Evolutionary conservation across 2,797 vertebrate genomes (phyloP), one percentile per base, ranked within the genome.

Genomic region (Takifugu ocellatus): DNA sequence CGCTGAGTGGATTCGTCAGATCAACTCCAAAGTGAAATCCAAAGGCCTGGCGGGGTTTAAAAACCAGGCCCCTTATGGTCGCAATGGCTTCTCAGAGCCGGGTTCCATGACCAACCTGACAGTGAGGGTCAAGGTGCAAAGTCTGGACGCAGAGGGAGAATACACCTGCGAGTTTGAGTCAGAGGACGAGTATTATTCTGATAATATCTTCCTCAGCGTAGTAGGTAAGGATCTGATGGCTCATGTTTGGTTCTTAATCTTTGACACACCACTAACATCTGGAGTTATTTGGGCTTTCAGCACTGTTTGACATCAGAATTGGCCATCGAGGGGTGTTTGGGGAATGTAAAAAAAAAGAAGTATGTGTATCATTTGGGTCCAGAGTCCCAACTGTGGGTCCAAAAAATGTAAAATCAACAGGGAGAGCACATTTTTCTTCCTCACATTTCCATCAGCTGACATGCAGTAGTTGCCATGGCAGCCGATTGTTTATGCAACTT

Each of bases 41-140:
- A 88, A 47, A 51, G 45, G 49, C 25, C 56, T 91, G 66, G 74
- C 72, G 0, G 82, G 83, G 5, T 85, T 79, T 67, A 0, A 0
- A 0, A 3, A 24, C 2, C 44, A 42, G 0, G 15, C 0, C 1
- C 0, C 49, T 0, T 87, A 75, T 11, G 26, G 1, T 2, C 56
- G 15, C 0, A 14, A 53, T 12, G 3, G 31, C 6, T 81, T 90
- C 60, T 81, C 76, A 6, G 0, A 4, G 0, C 90, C 90, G 0
- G 75, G 45, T 3, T 91, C 90, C 10, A 1, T 14, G 50, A 85
- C 72, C 67, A 91, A 92, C 80, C 87, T 91, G 66, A 90, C 91
- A 0, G 78, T 90, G 25, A 74, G 36, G 61, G 68, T 87, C 75
- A 73, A 0, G 1, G 68, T 91, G 17, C 63, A 65, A 49, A 73